phyloP scores from a whole-genome alignment of 2,113 vertebrate species.

The Dermatemys mawii region DNA sequence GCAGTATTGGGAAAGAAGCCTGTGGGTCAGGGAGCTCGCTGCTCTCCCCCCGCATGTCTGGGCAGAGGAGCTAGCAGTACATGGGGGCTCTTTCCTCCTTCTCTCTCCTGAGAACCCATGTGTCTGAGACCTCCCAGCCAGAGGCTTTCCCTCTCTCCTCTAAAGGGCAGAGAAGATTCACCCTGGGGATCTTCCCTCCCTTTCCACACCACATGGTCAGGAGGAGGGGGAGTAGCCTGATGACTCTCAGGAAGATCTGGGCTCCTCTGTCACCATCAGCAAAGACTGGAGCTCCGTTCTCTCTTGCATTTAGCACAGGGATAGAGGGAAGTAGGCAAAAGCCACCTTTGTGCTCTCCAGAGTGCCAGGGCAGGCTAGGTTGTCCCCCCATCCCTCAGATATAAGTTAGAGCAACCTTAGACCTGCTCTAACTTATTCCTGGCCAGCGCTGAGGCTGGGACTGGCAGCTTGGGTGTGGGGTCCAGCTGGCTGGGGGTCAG shows the following conservation, averaged over 20 bases:
- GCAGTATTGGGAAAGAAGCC: neutral
- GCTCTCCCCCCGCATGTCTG: neutral
- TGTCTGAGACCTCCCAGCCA: neutral
- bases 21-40: neutral
- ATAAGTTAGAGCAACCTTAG: neutral
- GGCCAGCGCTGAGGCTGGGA: no score
- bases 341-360: neutral
- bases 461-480: no score
- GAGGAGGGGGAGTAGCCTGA: neutral
- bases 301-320: neutral
- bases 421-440: neutral
- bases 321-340: neutral
- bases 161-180: neutral
- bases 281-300: neutral
- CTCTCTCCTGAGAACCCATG: neutral
- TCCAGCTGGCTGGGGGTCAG: no score
- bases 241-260: neutral
- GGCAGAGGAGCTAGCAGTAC: neutral
- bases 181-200: no score
- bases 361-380: neutral
- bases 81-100: neutral
- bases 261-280: neutral
- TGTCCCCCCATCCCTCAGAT: neutral
- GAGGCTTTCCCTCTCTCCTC: neutral
- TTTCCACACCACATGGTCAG: neutral